Evolutionary conservation across 2,888 invertebrate genomes (phyloP).

Genomic region (Toxonevra muliebris): DNA sequence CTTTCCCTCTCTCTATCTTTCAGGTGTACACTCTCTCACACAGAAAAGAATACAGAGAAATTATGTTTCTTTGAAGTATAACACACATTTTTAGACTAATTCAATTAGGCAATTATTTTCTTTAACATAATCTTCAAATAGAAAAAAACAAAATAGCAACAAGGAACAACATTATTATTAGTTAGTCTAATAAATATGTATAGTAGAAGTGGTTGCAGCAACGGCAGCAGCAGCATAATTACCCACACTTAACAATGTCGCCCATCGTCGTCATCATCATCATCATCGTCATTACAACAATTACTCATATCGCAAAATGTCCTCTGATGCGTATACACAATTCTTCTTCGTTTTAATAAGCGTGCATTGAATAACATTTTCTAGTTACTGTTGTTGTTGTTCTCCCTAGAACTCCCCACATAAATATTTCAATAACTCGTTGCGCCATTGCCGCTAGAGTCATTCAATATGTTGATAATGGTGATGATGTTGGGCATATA

Average conservation of each 20-base stretch:
- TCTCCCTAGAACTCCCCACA: neutral
- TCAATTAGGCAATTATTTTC: slow-evolving; percentile 25
- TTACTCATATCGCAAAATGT: slow-evolving; percentile 31
- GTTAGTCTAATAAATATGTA: neutral
- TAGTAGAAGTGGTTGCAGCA: neutral
- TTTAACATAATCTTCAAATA: neutral
- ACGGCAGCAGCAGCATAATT: slow-evolving; percentile 15
- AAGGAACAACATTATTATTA: too few relatives aligned
- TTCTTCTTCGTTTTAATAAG: slow-evolving; percentile 43
- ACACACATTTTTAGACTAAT: slow-evolving; percentile 17
- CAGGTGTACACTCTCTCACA: too few relatives aligned
- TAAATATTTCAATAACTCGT: slow-evolving; percentile 7
- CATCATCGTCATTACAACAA: slow-evolving; percentile 11
- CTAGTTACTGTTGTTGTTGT: neutral
- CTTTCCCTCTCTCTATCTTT: too few relatives aligned
- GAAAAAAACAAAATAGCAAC: neutral
- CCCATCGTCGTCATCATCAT: neutral
- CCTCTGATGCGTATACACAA: slow-evolving; percentile 56
- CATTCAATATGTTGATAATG: neutral
- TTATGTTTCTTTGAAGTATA: neutral
- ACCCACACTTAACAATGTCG: neutral
- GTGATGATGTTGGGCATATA: neutral
- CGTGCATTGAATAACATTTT: slow-evolving; percentile 50
- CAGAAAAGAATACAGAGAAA: too few relatives aligned
- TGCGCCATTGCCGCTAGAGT: neutral